Evolutionary conservation across 1,140 invertebrate species (phyloP), one percentile per base, ranked within the genome.

Genomic region (Drosophila santomea): DNA sequence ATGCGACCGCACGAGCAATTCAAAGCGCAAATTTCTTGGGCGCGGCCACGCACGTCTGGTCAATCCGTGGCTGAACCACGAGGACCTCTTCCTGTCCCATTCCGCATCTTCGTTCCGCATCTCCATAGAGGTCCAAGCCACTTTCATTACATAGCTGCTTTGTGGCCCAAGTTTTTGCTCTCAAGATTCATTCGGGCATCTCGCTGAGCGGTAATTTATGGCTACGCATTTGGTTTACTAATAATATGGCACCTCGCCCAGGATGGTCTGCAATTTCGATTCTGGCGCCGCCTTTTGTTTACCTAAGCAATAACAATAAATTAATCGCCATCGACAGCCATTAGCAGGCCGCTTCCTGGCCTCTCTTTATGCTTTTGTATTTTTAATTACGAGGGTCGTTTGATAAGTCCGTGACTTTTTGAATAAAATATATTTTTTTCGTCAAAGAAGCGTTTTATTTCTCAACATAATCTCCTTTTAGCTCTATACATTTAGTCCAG

Each of bases 261-360:
- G 55, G 48, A 51, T 43, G 64, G 43, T 20, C 66, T 58, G 51
- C 44, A 58, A 71, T 72, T 86, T 81, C 74, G 69, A 86, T 86
- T 75, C 56, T 54, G 58, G 35, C 63, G 62, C 67, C 32, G 47
- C 54, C 66, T 71, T 89, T 83, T 88, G 84, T 89, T 88, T 89
- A 89, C 84, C 80, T 88, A 84, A 89, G 84, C 84, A 88, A 88
- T 88, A 88, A 88, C 84, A 79, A 88, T 88, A 88, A 88, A 88
- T 88, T 88, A 89, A 88, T 88, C 84, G 80, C 28, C 45, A 74
- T 63, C 55, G 73, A 83, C 67, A 69, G 83, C 79, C 84, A 88
- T 86, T 86, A 86, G 83, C 38, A 7, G 52, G 17, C 4, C 28
- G 43, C 20, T 69, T 69, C 51, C 68, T 71, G 7, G 12, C 35